A percentile compares a stretch with the other conserved stretches of the same genome.
Evolutionary conservation across 2,888 invertebrate species (phyloP).

Genomic region (Ypsolopha scabrella): DNA sequence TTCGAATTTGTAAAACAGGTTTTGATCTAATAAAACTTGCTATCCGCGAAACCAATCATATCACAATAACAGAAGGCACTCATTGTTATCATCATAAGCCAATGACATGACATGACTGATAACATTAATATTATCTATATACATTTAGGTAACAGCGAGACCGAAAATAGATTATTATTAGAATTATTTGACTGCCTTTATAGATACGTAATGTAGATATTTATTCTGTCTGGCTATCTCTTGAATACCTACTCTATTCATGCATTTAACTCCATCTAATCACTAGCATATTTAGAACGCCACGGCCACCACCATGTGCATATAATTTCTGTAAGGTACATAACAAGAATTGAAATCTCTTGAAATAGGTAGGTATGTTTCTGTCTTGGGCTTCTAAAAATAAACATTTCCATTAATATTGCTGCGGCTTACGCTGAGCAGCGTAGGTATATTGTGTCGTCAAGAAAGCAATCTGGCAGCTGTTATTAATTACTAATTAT

Average conservation of each 20-base stretch:
- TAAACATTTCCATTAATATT: not conserved
- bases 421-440: not conserved
- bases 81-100: slow-evolving; percentile 51
- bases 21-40: not conserved
- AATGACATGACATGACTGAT: slow-evolving; percentile 46
- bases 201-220: not conserved
- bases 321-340: not conserved
- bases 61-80: slow-evolving; percentile 37
- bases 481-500: not conserved
- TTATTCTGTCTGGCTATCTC: not conserved
- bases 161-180: slow-evolving; percentile 7
- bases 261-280: not conserved
- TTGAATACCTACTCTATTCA: not conserved
- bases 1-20: not conserved
- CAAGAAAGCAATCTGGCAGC: not conserved
- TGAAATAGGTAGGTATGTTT: not conserved
- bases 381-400: not conserved
- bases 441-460: not conserved
- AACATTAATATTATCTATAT: slow-evolving; percentile 47
- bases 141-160: slow-evolving; percentile 26
- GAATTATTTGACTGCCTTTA: not conserved
- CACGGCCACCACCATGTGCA: too few relatives aligned
- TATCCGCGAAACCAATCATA: slow-evolving; percentile 33
- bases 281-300: not conserved
- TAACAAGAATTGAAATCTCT: not conserved